Conservation (phyloP, 2,113 vertebrate species). For the Psilopogon haemacephalus region DNA sequence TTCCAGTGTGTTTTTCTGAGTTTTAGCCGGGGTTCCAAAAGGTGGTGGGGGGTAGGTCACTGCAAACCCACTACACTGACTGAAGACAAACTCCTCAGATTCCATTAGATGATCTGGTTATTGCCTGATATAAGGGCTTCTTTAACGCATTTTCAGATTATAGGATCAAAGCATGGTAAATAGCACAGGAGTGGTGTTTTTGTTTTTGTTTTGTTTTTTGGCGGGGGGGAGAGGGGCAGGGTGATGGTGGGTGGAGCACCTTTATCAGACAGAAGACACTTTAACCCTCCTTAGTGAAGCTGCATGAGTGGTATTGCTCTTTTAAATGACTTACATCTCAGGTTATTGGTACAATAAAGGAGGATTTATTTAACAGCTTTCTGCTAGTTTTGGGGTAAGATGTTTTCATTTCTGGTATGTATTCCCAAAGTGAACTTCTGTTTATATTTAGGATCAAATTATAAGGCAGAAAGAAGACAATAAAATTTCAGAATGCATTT, state of each 20-base stretch:
- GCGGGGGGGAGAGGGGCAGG: accelerated
- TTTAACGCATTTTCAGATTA: not conserved
- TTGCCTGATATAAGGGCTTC: not conserved
- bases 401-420: not conserved
- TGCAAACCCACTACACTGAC: too few relatives aligned
- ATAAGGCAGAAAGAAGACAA: not conserved
- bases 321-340: not conserved
- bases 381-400: not conserved
- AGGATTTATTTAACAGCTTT: not conserved
- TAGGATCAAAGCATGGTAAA: not conserved
- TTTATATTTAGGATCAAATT: not conserved
- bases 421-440: not conserved
- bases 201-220: not conserved
- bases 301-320: accelerated
- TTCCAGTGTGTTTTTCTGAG: too few relatives aligned
- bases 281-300: not conserved
- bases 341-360: not conserved
- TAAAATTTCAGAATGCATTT: not conserved
- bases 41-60: too few relatives aligned
- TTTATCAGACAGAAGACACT: not conserved
- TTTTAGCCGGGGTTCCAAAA: too few relatives aligned
- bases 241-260: too few relatives aligned
- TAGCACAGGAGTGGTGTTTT: not conserved
- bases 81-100: not conserved
- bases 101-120: not conserved